phyloP scores from a whole-genome alignment of 1,140 invertebrate genomes.

The Bombus breviceps region DNA sequence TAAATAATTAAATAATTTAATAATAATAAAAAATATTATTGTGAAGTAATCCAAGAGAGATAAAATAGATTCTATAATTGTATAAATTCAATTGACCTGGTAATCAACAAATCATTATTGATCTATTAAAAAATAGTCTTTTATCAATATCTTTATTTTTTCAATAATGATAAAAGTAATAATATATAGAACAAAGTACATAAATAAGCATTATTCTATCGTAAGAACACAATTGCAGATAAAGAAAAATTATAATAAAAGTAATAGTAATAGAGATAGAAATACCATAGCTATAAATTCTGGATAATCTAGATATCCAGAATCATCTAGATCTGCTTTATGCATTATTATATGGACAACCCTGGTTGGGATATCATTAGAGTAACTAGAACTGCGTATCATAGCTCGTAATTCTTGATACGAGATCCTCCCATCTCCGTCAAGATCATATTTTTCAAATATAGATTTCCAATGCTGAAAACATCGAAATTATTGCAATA shows the following conservation, averaged over 20 bases:
- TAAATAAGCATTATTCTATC: neutral
- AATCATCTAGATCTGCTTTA: constrained; percentile 88
- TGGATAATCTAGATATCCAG: constrained; percentile 88
- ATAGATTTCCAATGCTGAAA: constrained; percentile 80
- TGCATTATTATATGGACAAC: constrained; percentile 88
- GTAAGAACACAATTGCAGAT: neutral
- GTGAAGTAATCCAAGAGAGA: neutral
- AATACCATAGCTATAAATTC: constrained; percentile 91
- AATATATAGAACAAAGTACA: neutral
- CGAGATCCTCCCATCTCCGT: constrained; percentile 89
- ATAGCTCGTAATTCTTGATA: constrained; percentile 87
- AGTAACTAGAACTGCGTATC: constrained; percentile 85
- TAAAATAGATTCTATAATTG: neutral
- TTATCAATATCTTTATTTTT: neutral
- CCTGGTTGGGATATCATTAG: constrained; percentile 88
- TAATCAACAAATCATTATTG: neutral
- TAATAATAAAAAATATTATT: neutral
- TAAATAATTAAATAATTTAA: too few relatives aligned
- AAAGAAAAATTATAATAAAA: neutral
- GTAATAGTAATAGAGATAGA: constrained; percentile 21
- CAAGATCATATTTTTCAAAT: constrained; percentile 88
- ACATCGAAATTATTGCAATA: neutral
- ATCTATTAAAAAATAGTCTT: neutral
- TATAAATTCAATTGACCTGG: neutral
- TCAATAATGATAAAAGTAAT: neutral